Evolutionary conservation across 2,113 vertebrate species (phyloP), one percentile per base, ranked within the genome.

Genomic region (Ptilonorhynchus violaceus): DNA sequence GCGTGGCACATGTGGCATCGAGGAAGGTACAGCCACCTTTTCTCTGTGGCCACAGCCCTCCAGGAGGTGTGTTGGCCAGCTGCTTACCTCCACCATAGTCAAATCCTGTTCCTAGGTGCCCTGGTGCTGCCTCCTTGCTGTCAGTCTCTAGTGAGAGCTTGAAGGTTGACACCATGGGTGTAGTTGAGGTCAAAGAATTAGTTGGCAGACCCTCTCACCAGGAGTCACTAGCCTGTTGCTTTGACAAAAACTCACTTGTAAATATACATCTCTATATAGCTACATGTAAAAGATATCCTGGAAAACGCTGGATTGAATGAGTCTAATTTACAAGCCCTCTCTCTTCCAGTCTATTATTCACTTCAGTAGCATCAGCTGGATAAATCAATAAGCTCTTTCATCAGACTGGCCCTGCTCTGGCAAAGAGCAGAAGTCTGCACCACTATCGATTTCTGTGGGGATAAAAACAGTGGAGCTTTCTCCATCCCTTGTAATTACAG

Each of bases 331-430:
- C 89, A 93, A 93, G 75, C 70, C 66, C 55, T 93, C 95, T 97
- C 86, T 95, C 75, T 93, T 96, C 63, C 67, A 94, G 90, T 96
- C 95, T 92, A 37, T 97, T 97, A 96, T 96, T 97, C 96, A 89
- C 87, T 85, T 94, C 84, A 79, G 90, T 93, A 94, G 68, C 92
- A 96, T 97, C 96, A 92, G 69, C 88, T 92, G 93, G 81, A 76
- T 91, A 96, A 94, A 98, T 98, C 97, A 97, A 97, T 97, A 97
- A 89, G 56, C 84, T 94, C 82, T 95, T 96, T 96, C 96, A 95
- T 96, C 88, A 87, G 87, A 87, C 80, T 83, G 83, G 69, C 85
- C 85, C 60, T 94, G 89, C 91, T 95, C 69, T 56, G 94, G 89
- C 79, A 85, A 77, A 97, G 96, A 97, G 91, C 96, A 93, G 78